Evolutionary conservation across 1,140 invertebrate genomes (phyloP), one percentile per base, ranked within the genome.

Genomic region (Drosophila busckii): DNA sequence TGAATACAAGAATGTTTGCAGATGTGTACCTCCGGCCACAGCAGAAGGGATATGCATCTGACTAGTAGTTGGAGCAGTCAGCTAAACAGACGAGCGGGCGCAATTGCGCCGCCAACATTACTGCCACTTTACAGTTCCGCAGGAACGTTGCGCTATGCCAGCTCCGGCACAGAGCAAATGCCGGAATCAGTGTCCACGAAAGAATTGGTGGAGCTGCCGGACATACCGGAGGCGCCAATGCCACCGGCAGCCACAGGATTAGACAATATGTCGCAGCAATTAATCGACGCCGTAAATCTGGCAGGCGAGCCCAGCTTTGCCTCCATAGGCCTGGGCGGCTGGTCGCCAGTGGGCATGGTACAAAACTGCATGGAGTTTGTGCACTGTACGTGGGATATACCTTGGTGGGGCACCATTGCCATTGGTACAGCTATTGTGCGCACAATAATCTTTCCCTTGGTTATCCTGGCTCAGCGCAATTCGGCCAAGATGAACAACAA

Each of bases 321-420:
- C 2, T 95, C 93, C 49, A 68, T 97, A 28, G 97, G 96, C 4
- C 88, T 98, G 4, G 95, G 92, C 9, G 91, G 93, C 4, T 95
- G 90, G 89, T 88, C 87, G 10, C 97, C 96, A 1, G 85, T 93
- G 6, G 96, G 97, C 2, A 78, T 96, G 0, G 87, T 96, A 1
- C 95, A 98, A 84, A 89, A 92, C 31, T 89, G 88, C 53, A 88
- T 98, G 65, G 96, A 99, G 88, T 93, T 88, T 65, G 28, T 98
- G 5, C 97, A 98, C 87, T 90, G 95, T 25, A 86, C 87, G 1
- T 85, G 89, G 8, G 93, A 92, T 69, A 34, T 98, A 8, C 97
- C 97, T 1, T 99, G 97, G 97, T 98, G 96, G 95, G 91, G 87
- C 12, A 86, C 94, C 7, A 98, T 99, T 78, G 88, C 92, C 3